Evolutionary conservation across 2,113 vertebrate genomes (phyloP).

Genomic region (Leptobrachium leishanense): DNA sequence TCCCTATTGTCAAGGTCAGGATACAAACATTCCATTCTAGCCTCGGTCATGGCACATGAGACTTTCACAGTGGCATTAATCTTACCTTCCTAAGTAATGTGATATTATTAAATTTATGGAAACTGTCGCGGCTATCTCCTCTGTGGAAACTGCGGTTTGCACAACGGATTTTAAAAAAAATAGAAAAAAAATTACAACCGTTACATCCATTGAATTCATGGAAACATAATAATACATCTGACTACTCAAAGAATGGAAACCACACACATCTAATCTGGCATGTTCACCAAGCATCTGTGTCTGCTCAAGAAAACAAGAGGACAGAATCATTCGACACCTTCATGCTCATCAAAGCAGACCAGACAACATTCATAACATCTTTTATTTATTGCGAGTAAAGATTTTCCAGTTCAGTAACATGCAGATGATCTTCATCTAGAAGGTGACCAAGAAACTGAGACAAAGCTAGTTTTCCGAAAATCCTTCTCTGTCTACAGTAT

Average conservation of each 20-base stretch:
- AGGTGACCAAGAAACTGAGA: slow-evolving; percentile 1
- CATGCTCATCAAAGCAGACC: slow-evolving; percentile 20
- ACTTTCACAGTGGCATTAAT: too few relatives aligned
- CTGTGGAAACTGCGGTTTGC: too few relatives aligned
- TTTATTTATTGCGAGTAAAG: slow-evolving; percentile 11
- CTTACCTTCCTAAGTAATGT: too few relatives aligned
- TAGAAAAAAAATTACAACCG: too few relatives aligned
- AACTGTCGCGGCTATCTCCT: too few relatives aligned
- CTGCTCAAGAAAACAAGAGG: slow-evolving; percentile 21
- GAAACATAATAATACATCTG: slow-evolving; percentile 23
- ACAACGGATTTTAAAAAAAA: too few relatives aligned
- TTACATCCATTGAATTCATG: background rate
- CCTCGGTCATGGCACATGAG: too few relatives aligned
- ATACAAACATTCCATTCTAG: too few relatives aligned
- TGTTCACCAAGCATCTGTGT: slow-evolving; percentile 18
- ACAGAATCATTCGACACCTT: slow-evolving; percentile 27
- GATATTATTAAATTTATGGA: too few relatives aligned
- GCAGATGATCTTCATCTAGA: slow-evolving; percentile 7
- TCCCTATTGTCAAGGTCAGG: too few relatives aligned
- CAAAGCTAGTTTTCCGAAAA: background rate
- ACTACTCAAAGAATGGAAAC: slow-evolving; percentile 9
- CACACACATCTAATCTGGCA: slow-evolving; percentile 17
- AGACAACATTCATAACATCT: slow-evolving; percentile 22
- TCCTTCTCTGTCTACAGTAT: background rate
- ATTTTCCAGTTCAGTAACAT: slow-evolving; percentile 2